Conservation (phyloP, 92 coral and sea anemone species). For the Epizoanthus fatuus region DNA sequence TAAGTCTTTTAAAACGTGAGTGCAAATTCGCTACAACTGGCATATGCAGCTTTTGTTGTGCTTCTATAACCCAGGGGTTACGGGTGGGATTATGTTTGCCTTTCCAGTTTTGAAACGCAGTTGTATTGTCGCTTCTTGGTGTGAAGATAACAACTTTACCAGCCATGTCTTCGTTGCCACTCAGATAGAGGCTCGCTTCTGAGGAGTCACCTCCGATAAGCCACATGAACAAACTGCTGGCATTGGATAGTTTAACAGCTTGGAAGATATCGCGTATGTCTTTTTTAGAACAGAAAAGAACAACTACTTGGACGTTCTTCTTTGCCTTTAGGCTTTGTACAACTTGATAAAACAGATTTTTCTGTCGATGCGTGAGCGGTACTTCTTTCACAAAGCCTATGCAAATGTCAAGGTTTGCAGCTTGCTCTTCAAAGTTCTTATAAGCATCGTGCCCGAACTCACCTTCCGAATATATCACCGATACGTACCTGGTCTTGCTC, state of each 20-base stretch:
- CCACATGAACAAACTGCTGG: slow-evolving; percentile 53
- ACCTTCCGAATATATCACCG: slow-evolving; percentile 77
- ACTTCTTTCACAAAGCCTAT: slow-evolving; percentile 56
- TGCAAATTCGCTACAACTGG: not conserved
- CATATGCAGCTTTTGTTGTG: not conserved
- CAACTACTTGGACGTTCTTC: slow-evolving; percentile 54
- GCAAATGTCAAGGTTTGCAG: slow-evolving; percentile 49
- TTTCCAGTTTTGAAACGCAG: slow-evolving; percentile 46
- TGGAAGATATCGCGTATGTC: slow-evolving; percentile 55
- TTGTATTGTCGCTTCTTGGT: slow-evolving; percentile 45
- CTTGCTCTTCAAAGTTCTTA: slow-evolving; percentile 56
- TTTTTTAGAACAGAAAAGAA: slow-evolving; percentile 67
- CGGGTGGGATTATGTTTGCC: slow-evolving; percentile 31
- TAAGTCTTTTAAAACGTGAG: slow-evolving; percentile 1
- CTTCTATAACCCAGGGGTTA: slow-evolving; percentile 68
- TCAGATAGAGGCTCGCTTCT: slow-evolving; percentile 62
- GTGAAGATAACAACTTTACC: slow-evolving; percentile 47
- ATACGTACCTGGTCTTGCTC: slow-evolving; percentile 63
- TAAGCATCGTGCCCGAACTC: slow-evolving; percentile 69
- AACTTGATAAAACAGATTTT: slow-evolving; percentile 19
- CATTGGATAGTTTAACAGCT: slow-evolving; percentile 43
- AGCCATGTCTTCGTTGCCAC: slow-evolving; percentile 59
- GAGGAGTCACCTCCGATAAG: slow-evolving; percentile 71
- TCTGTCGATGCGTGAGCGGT: slow-evolving; percentile 27
- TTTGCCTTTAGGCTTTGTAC: slow-evolving; percentile 36